A percentile compares a stretch with the other conserved stretches of the same genome.
These are phyloP conservation scores for Chanos chanos DNA, from an alignment of 2,797 vertebrate genomes.

Conservation along the genomic window DNA sequence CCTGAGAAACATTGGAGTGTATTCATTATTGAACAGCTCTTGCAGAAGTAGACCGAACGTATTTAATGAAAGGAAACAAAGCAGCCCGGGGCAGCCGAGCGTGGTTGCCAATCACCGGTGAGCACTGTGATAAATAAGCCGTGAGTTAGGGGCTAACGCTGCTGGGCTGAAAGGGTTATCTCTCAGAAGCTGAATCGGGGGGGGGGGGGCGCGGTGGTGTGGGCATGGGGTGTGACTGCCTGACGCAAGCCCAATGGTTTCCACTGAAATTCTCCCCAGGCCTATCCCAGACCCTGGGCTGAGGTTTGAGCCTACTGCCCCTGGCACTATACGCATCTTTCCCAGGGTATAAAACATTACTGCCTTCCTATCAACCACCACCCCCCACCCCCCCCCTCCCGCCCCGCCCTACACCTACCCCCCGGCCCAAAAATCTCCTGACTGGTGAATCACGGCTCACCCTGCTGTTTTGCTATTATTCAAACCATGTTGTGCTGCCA, in stretches of 20 bases:
- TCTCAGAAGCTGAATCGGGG: no score
- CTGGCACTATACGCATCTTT: not conserved
- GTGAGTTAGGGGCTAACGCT: not conserved
- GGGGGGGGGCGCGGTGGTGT: no score
- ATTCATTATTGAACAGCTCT: conserved; percentile 40
- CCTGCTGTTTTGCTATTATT: conserved; percentile 49
- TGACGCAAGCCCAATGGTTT: conserved; percentile 46
- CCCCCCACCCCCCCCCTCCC: not conserved
- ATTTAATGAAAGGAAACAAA: conserved; percentile 41
- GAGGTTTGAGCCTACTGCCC: conserved; percentile 6
- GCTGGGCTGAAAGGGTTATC: not conserved
- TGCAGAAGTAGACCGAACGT: conserved; percentile 25
- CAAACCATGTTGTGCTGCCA: conserved; percentile 53
- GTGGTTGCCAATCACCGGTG: conserved; percentile 40
- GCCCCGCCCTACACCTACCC: not conserved
- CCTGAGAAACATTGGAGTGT: conserved; percentile 28
- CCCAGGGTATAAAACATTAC: no score
- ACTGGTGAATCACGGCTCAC: conserved; percentile 40
- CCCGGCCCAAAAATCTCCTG: conserved; percentile 13
- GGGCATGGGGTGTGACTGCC: conserved; percentile 4
- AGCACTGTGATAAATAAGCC: conserved; percentile 30
- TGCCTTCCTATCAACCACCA: not conserved
- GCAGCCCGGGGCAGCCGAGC: conserved; percentile 8
- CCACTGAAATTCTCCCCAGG: conserved; percentile 40
- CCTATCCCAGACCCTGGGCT: conserved; percentile 25